These are phyloP conservation scores for Rutilus rutilus DNA, from an alignment of 2,113 vertebrate genomes.

Conservation along the genomic window DNA sequence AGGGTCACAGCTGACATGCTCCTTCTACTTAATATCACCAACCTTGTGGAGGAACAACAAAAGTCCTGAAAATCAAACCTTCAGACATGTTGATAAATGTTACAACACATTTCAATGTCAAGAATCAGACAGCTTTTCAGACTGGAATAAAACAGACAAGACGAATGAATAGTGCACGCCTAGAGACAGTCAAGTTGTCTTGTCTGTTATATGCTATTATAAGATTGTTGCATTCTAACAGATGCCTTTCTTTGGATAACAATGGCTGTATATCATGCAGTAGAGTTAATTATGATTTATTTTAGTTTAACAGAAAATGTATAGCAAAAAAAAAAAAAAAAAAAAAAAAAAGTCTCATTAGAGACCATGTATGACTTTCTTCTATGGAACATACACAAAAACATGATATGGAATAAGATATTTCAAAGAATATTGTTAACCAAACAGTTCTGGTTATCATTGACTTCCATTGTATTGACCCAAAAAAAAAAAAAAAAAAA, in stretches of 20 bases:
- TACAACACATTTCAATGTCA: slow-evolving; percentile 34
- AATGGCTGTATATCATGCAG: background rate
- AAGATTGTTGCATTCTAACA: background rate
- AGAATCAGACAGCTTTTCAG: slow-evolving; percentile 42
- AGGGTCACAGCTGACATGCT: background rate
- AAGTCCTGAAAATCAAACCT: slow-evolving; percentile 40
- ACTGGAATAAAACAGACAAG: slow-evolving; percentile 33
- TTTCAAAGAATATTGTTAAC: too few relatives aligned
- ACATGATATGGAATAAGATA: too few relatives aligned
- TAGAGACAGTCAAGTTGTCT: background rate
- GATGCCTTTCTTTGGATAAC: background rate
- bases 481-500: too few relatives aligned
- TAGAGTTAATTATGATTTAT: background rate
- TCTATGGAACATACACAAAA: too few relatives aligned
- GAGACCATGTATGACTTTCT: background rate
- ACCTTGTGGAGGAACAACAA: slow-evolving; percentile 43
- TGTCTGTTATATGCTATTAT: slow-evolving; percentile 10
- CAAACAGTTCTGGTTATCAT: too few relatives aligned
- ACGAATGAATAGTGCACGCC: slow-evolving; percentile 16
- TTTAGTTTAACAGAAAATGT: background rate
- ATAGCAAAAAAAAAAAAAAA: background rate
- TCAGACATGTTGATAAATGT: slow-evolving; percentile 49
- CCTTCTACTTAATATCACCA: slow-evolving; percentile 36
- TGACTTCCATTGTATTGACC: too few relatives aligned
- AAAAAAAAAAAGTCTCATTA: background rate